Evolutionary conservation across 2,113 vertebrate species (phyloP), one percentile per base, ranked within the genome.

Genomic region (Macaca nemestrina): DNA sequence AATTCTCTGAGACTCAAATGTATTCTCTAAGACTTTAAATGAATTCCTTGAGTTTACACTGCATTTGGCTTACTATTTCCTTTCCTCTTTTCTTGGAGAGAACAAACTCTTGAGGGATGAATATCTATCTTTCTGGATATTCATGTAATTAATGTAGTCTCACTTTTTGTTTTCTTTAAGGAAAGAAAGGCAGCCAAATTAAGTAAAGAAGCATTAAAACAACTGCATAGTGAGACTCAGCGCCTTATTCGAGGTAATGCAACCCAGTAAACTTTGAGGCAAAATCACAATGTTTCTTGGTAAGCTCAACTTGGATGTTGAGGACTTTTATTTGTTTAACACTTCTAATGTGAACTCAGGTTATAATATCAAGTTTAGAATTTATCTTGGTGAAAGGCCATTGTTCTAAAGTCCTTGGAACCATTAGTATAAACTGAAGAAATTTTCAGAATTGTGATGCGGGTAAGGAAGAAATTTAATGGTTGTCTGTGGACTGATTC

Each of bases 221-320:
- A 99, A 22, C 98, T 99, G 7, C 99, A 99, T 73, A 99, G 99
- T 98, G 99, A 99, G 95, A 99, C 98, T 88, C 99, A 99, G 97
- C 98, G 99, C 85, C 99, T 99, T 87, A 84, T 99, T 95, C 98
- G 99, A 99, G 99, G 99, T 99, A 98, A 98, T 98, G 87, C 30
- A 96, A 94, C 72, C 16, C 43, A 78, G 10, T 73, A 30, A 88
- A 85, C 30, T 88, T 48, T 70, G 70, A 87, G 83, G 48, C 35
- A 95, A 64, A 86, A 92, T 83, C 82, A 78, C 16, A 92, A 0
- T 72, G 55, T 92, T 68, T 96, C 87, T 90, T 89, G 61, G 22
- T 93, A 96, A 78, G 25, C 18, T 92, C 35, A 84, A 23, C 32
- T 83, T 97, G 72, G 75, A 35, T 86, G 32, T 89, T 78, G 45